phyloP scores from a whole-genome alignment of 2,113 vertebrate genomes.

The Fukomys damarensis region DNA sequence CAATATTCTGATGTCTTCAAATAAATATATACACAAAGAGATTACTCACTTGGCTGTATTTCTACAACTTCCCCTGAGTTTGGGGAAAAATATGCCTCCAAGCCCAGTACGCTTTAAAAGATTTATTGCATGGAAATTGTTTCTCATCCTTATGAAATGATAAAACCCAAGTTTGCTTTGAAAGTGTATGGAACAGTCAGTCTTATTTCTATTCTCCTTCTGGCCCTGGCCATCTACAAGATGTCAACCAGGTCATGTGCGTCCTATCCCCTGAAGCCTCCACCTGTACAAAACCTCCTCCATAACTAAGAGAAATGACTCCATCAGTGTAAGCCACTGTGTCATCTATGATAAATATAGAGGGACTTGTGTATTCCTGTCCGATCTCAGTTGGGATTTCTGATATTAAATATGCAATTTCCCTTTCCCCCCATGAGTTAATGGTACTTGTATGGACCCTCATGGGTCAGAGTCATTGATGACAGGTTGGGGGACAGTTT shows the following conservation, averaged over 20 bases:
- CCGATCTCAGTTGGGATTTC: neutral
- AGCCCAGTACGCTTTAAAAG: constrained; percentile 10
- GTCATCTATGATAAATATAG: neutral
- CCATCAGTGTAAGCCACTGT: neutral
- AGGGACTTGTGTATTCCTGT: neutral
- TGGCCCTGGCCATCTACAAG: neutral
- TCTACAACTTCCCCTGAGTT: constrained; percentile 45
- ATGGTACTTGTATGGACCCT: neutral
- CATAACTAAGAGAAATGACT: neutral
- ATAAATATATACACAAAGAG: constrained; percentile 63
- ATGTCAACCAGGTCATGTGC: neutral
- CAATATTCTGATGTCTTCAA: constrained; percentile 58
- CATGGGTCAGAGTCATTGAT: neutral
- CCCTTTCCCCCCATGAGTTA: neutral
- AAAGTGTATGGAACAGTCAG: neutral
- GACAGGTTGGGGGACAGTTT: neutral
- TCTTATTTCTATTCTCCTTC: neutral
- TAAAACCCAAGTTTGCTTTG: constrained; percentile 23
- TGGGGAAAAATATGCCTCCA: neutral
- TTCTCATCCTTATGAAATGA: constrained; percentile 49
- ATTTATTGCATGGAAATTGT: constrained; percentile 51
- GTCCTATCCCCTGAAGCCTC: neutral
- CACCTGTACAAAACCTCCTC: neutral
- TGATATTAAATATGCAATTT: neutral
- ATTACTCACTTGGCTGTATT: constrained; percentile 63